Evolutionary conservation across 2,113 vertebrate genomes (phyloP).

Genomic region (Dermatemys mawii): DNA sequence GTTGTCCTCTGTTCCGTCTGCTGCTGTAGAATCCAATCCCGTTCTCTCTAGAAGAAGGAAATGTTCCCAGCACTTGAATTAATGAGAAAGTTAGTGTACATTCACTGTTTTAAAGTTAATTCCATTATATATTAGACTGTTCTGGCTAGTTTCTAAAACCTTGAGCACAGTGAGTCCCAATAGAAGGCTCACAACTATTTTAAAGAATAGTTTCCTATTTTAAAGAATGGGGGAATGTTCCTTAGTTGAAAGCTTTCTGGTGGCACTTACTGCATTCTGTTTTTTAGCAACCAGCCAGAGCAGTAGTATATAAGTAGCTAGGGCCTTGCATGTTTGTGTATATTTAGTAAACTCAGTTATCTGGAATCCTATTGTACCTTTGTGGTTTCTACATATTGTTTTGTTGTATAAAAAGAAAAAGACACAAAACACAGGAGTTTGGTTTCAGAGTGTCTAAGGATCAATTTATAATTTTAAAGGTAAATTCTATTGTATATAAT

Average conservation of each 20-base stretch:
- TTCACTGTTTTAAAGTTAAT: not conserved
- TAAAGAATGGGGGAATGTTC: not conserved
- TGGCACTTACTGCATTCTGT: not conserved
- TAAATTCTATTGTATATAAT: not conserved
- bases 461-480: not conserved
- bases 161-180: not conserved
- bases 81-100: conserved; percentile 9
- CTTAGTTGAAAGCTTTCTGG: not conserved
- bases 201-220: not conserved
- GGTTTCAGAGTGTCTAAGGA: not conserved
- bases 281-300: not conserved
- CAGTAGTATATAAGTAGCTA: not conserved
- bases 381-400: not conserved
- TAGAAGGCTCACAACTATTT: not conserved
- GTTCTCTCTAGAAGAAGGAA: conserved; percentile 20
- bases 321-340: not conserved
- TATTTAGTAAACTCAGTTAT: not conserved
- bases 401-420: not conserved
- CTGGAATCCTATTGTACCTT: too few species aligned
- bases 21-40: not conserved
- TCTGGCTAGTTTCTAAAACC: not conserved
- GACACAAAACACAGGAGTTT: not conserved
- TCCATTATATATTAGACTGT: not conserved
- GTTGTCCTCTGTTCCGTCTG: not conserved
- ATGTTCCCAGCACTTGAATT: not conserved